Percentiles rank a stretch among this genome's conserved stretches.
phyloP scores from a whole-genome alignment of 2,113 vertebrate genomes.

The Corythaixoides concolor region DNA sequence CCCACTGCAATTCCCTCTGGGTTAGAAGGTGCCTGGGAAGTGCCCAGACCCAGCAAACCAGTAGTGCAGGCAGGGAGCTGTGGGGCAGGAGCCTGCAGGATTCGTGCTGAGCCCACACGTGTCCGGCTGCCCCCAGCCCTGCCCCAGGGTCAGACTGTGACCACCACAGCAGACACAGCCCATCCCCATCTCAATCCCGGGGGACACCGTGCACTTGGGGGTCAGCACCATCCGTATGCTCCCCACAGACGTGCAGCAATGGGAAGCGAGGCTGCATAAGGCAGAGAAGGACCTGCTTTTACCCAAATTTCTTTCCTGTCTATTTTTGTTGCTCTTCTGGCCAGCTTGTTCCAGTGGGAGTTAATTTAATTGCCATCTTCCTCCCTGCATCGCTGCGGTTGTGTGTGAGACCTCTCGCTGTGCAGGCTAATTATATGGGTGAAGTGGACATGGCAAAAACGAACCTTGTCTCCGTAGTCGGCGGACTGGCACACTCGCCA shows the following conservation, averaged over 20 bases:
- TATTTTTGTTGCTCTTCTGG: not conserved
- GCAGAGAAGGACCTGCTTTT: not conserved
- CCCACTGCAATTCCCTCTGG: not conserved
- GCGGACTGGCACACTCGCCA: fast-evolving
- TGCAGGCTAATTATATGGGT: not conserved
- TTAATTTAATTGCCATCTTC: slow-evolving; percentile 42
- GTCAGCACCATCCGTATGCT: fast-evolving
- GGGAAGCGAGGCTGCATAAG: not conserved
- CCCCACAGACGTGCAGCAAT: fast-evolving
- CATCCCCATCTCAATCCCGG: not conserved
- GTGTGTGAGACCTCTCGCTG: not conserved
- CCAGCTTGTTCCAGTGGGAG: slow-evolving; percentile 36
- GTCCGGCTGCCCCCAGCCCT: not conserved
- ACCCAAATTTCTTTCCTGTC: not conserved
- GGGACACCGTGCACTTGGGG: not conserved
- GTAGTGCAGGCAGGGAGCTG: not conserved
- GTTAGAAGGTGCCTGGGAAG: not conserved
- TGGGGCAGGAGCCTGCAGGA: not conserved
- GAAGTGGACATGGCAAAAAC: not conserved
- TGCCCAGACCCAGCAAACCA: not conserved
- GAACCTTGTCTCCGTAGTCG: not conserved
- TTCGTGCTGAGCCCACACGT: not conserved
- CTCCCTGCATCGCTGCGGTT: not conserved
- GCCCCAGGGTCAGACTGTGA: not conserved
- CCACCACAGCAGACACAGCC: not conserved